Evolutionary conservation across 2,113 vertebrate species (phyloP).

Genomic region (Oxygymnocypris stewartii): DNA sequence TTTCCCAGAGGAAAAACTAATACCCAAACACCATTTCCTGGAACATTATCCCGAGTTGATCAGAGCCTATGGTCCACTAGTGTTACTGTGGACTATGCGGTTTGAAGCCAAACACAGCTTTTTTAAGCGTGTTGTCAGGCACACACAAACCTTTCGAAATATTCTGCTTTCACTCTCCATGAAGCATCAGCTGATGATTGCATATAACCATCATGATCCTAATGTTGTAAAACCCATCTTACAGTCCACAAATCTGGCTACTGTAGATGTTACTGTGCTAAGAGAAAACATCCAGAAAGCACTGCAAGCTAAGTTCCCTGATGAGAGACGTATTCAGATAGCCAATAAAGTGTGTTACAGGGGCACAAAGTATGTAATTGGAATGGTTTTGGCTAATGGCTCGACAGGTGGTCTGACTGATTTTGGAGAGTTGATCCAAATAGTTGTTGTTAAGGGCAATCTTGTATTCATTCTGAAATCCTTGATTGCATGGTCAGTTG

Average conservation of each 20-base stretch:
- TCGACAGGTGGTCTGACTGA: slow-evolving; percentile 13
- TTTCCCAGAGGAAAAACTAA: not conserved
- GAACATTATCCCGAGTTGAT: slow-evolving; percentile 25
- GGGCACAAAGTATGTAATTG: slow-evolving; percentile 17
- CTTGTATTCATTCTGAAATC: slow-evolving; percentile 28
- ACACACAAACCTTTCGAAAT: slow-evolving; percentile 20
- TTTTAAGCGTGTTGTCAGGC: slow-evolving; percentile 30
- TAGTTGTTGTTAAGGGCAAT: not conserved
- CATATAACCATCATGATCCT: slow-evolving; percentile 8
- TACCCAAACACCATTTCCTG: slow-evolving; percentile 20
- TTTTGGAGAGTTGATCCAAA: slow-evolving; percentile 34
- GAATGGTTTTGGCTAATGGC: slow-evolving; percentile 39
- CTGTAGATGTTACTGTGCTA: slow-evolving; percentile 29
- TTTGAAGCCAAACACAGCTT: slow-evolving; percentile 7
- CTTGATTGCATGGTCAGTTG: slow-evolving; percentile 13
- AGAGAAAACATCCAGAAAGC: slow-evolving; percentile 22
- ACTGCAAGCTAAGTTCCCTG: slow-evolving; percentile 24
- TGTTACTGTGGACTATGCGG: slow-evolving; percentile 14
- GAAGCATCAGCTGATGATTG: slow-evolving; percentile 31
- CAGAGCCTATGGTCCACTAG: slow-evolving; percentile 10
- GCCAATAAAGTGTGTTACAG: slow-evolving; percentile 20
- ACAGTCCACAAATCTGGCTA: slow-evolving; percentile 23
- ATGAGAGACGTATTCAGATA: slow-evolving; percentile 20
- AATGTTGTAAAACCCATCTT: not conserved
- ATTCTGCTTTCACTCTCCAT: not conserved